Conservation (phyloP, 2,888 invertebrate species). For the Cosmia pyralina region DNA sequence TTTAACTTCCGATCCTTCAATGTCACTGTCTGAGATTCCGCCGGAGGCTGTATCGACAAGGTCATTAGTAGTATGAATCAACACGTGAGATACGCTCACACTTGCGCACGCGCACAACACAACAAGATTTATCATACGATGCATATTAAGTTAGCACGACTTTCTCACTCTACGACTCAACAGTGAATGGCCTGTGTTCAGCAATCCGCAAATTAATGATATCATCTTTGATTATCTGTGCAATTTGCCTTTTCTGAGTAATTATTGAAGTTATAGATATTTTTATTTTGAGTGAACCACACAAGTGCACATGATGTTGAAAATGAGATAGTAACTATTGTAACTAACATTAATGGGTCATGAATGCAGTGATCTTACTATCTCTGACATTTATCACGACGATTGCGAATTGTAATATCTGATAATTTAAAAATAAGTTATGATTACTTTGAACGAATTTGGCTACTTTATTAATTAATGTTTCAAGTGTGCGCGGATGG, state of each 20-base stretch:
- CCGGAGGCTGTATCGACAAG: conserved; percentile 41
- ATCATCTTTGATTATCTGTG: conserved; percentile 16
- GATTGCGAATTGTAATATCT: neutral
- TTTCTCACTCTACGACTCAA: conserved; percentile 38
- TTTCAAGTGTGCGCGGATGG: neutral
- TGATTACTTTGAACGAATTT: neutral
- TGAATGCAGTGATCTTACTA: neutral
- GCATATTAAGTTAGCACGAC: conserved; percentile 47
- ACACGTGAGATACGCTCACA: conserved; percentile 34
- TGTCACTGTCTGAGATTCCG: neutral
- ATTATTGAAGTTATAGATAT: neutral
- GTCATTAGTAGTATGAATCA: conserved; percentile 31
- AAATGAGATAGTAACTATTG: neutral
- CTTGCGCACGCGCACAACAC: conserved; percentile 40
- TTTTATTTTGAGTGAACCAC: neutral
- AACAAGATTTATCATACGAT: conserved; percentile 30
- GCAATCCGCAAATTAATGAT: conserved; percentile 17
- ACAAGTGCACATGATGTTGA: too few species aligned
- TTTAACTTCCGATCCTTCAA: neutral
- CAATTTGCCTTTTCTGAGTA: neutral
- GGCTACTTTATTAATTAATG: neutral
- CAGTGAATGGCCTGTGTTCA: conserved; percentile 31
- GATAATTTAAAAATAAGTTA: neutral
- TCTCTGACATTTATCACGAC: neutral
- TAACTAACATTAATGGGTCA: neutral